Conservation (phyloP, 1,140 invertebrate species). For the Centruroides sculpturatus region DNA sequence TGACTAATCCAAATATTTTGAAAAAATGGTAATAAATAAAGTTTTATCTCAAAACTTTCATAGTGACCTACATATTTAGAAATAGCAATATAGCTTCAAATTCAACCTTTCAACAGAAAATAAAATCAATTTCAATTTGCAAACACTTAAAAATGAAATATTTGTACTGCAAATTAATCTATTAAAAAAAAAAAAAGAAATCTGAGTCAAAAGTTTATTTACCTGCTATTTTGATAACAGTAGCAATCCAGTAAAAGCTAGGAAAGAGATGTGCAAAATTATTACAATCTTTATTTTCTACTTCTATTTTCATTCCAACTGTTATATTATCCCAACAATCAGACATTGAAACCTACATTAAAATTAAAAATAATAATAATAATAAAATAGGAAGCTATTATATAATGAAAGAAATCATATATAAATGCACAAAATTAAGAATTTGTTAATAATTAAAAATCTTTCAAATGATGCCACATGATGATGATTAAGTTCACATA, state of each 20-base stretch:
- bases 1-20: too few relatives aligned
- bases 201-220: slow-evolving; percentile 12
- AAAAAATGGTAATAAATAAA: too few relatives aligned
- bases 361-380: neutral
- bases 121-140: neutral
- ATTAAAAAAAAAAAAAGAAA: slow-evolving; percentile 8
- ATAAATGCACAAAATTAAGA: too few relatives aligned
- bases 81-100: too few relatives aligned
- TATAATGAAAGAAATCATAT: too few relatives aligned
- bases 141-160: neutral
- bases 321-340: slow-evolving; percentile 84
- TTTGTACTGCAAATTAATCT: neutral
- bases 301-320: slow-evolving; percentile 89
- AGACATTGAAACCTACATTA: slow-evolving; percentile 57
- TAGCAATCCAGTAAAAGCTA: slow-evolving; percentile 81
- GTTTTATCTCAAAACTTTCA: too few relatives aligned
- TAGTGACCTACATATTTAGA: too few relatives aligned
- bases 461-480: too few relatives aligned
- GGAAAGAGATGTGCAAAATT: slow-evolving; percentile 21
- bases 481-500: too few relatives aligned
- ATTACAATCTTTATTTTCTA: slow-evolving; percentile 78
- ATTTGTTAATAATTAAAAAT: too few relatives aligned
- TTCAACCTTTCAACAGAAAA: too few relatives aligned
- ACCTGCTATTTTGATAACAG: slow-evolving; percentile 69
- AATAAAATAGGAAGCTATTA: too few relatives aligned